A percentile compares a stretch with the other conserved stretches of the same genome.
Evolutionary conservation across 2,113 vertebrate species (phyloP).

Genomic region (Zosterops lateralis): DNA sequence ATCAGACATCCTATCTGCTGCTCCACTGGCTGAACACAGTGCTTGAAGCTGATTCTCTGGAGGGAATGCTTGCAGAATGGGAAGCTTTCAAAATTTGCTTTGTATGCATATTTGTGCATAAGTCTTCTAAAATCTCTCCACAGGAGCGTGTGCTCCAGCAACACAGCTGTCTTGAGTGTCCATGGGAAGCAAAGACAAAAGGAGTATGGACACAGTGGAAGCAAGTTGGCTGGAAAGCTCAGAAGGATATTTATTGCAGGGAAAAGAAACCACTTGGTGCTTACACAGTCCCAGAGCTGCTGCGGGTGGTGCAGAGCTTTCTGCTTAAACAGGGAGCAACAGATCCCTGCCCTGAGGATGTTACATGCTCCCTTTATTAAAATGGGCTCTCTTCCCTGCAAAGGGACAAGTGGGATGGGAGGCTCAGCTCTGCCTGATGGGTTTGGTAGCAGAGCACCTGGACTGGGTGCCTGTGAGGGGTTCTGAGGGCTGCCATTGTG

Average conservation of each 20-base stretch:
- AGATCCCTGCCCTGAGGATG: slow-evolving; percentile 32
- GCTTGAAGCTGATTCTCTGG: not conserved
- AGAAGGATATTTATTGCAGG: not conserved
- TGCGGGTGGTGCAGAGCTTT: not conserved
- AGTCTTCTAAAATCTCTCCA: not conserved
- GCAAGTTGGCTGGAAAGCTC: not conserved
- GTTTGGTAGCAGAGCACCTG: not conserved
- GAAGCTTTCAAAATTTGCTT: slow-evolving; percentile 35
- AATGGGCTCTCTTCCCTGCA: not conserved
- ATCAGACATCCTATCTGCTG: not conserved
- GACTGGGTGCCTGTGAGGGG: not conserved
- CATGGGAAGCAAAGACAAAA: not conserved
- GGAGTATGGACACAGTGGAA: not conserved
- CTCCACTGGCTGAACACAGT: not conserved
- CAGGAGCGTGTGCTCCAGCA: not conserved
- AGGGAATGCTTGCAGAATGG: slow-evolving; percentile 2
- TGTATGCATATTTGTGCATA: not conserved
- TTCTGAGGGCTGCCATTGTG: not conserved
- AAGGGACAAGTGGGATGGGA: not conserved
- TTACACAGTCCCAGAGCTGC: not conserved
- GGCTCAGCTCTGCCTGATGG: not conserved
- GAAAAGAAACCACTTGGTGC: not conserved
- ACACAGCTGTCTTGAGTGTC: not conserved
- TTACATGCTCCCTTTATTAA: slow-evolving; percentile 8
- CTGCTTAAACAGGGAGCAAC: not conserved